These are phyloP conservation scores for Venustoraphidia nigricollis DNA, from an alignment of 2,888 invertebrate species.

Conservation along the genomic window DNA sequence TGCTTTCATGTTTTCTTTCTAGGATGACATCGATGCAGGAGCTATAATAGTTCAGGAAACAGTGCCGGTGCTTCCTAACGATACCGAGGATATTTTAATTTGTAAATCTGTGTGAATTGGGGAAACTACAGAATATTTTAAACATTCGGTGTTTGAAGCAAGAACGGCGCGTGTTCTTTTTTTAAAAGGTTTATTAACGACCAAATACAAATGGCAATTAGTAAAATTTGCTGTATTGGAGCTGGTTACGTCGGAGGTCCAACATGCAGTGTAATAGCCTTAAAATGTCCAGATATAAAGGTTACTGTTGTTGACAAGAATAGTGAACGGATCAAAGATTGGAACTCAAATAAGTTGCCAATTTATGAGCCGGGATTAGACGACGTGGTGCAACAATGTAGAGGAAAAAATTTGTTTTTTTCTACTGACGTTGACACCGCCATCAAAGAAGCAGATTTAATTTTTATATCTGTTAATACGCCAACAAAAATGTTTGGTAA, in stretches of 20 bases:
- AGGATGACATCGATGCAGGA: too few species aligned
- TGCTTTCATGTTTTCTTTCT: too few species aligned
- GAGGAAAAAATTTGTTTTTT: conserved; percentile 87
- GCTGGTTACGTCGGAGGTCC: conserved; percentile 99
- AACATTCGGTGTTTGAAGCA: too few species aligned
- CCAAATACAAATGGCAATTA: conserved; percentile 43
- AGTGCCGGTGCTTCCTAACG: too few species aligned
- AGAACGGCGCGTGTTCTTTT: too few species aligned
- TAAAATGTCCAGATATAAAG: conserved; percentile 86
- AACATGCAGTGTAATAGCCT: conserved; percentile 93
- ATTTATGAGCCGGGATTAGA: conserved; percentile 97
- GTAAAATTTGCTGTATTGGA: conserved; percentile 92
- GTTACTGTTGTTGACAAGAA: conserved; percentile 96
- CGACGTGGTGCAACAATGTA: conserved; percentile 74
- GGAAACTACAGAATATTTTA: too few species aligned
- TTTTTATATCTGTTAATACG: conserved; percentile 98
- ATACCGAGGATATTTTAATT: too few species aligned
- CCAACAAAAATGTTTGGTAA: conserved; percentile 96
- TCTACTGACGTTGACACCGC: conserved; percentile 80
- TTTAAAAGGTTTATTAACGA: too few species aligned
- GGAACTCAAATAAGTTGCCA: conserved; percentile 97
- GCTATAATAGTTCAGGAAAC: too few species aligned
- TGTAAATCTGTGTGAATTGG: too few species aligned
- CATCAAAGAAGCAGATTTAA: conserved; percentile 86
- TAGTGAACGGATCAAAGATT: conserved; percentile 76